Evolutionary conservation across 2,797 vertebrate genomes (phyloP), one percentile per base, ranked within the genome.

Genomic region (Poeciliopsis gracilis): DNA sequence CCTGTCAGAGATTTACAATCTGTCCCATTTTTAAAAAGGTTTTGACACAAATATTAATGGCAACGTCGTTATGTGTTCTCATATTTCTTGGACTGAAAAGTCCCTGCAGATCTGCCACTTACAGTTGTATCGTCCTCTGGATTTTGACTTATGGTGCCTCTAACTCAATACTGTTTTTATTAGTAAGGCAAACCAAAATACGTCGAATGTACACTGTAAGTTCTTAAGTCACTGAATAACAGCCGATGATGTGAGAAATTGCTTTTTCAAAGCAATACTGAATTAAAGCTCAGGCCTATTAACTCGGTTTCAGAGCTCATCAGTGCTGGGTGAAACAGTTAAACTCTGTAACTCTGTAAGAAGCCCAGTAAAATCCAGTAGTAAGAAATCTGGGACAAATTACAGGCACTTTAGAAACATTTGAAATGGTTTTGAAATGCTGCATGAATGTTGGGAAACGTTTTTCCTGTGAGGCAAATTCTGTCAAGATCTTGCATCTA

Each of bases 351-450:
- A 79, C 49, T 41, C 38, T 41, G 38, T 41, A 41, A 75, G 77
- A 86, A 81, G n/a, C 74, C 36, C 51, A 73, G 61, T 74, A 45
- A 61, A 66, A 84, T 67, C 74, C 61, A 77, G 46, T 77, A 72
- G 55, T 43, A 59, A 46, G 76, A 13, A 73, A 73, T 43, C 16
- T 73, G 73, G 38, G 23, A 46, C 53, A 59, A 80, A 73, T 85
- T 84, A 72, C 25, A 75, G 61, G 38, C 72, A 59, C 30, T 77
- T 38, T 79, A 67, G 43, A n/a, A 38, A 70, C 25, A 69, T 82
- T 71, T 71, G 33, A 73, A 36, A 55, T 41, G 43, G 41, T 79
- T 83, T 81, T 76, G 13, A 90, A 86, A 86, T 69, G 77, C 74
- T 76, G 59, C 49, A 57, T 57, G 87, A 83, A 83, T 76, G 41